Evolutionary conservation across 2,888 invertebrate species (phyloP).

Genomic region (Biston betularia): DNA sequence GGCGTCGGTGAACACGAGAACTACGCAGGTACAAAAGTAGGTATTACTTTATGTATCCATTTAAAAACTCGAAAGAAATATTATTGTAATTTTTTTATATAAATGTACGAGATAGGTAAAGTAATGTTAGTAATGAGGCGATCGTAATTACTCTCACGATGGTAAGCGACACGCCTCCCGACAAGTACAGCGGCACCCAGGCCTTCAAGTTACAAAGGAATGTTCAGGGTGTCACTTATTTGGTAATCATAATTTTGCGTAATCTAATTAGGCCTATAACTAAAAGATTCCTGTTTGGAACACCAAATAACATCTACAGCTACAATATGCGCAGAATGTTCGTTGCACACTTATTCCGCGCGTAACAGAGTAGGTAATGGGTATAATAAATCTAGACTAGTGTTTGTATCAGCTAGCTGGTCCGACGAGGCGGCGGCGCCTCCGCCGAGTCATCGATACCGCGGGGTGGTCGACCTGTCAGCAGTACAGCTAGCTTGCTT

Average conservation of each 20-base stretch:
- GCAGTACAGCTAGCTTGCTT: slow-evolving; percentile 2
- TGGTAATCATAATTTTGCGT: no score
- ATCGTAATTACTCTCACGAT: no score
- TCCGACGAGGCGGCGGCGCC: background rate
- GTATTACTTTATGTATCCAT: background rate
- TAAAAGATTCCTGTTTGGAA: no score
- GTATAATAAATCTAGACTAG: slow-evolving; percentile 1
- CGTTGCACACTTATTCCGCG: background rate
- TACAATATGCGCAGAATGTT: background rate
- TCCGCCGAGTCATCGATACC: background rate
- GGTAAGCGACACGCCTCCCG: no score
- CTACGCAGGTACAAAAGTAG: background rate
- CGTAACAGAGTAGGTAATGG: background rate
- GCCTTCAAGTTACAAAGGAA: no score
- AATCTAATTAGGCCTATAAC: no score
- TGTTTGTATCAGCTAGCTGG: background rate
- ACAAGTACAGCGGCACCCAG: no score
- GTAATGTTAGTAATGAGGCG: no score
- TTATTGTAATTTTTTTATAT: no score
- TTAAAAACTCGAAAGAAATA: background rate
- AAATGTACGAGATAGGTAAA: no score
- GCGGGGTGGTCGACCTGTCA: slow-evolving; percentile 8
- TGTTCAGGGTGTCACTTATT: no score
- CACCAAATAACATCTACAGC: no score
- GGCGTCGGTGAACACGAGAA: background rate